Conservation (phyloP, 37 sponge, comb jelly and placozoan genomes). For the Tethya wilhelma region DNA sequence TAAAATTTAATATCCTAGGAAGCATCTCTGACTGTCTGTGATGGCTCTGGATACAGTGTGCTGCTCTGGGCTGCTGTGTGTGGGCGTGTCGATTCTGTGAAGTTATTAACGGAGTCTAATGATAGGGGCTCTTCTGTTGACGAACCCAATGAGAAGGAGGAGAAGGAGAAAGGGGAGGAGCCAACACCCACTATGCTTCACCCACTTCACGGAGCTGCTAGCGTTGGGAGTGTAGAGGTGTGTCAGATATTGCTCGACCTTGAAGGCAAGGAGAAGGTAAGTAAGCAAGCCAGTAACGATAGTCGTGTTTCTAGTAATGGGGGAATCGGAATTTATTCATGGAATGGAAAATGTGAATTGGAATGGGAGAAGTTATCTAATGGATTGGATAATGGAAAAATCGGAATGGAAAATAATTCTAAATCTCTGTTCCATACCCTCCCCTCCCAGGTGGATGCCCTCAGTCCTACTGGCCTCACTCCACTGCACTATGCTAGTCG, state of each 20-base stretch:
- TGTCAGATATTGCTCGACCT: constrained; percentile 23
- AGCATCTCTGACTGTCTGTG: not conserved
- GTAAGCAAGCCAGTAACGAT: too few relatives aligned
- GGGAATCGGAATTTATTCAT: too few relatives aligned
- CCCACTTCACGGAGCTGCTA: constrained; percentile 66
- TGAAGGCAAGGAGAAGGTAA: too few relatives aligned
- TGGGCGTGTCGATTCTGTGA: constrained; percentile 44
- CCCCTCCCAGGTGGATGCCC: not conserved
- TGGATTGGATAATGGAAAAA: too few relatives aligned
- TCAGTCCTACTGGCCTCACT: constrained; percentile 8
- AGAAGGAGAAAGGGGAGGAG: not conserved
- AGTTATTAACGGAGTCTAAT: constrained; percentile 4
- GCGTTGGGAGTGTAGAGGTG: constrained; percentile 52
- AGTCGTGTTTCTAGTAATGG: too few relatives aligned
- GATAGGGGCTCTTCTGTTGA: not conserved
- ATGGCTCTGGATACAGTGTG: constrained; percentile 38
- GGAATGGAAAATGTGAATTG: too few relatives aligned
- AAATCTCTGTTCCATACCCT: not conserved
- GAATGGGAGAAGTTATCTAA: too few relatives aligned
- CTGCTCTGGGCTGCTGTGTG: constrained; percentile 81
- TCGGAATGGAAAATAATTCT: too few relatives aligned
- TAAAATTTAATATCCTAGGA: too few relatives aligned
- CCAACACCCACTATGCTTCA: not conserved
- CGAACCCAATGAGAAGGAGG: not conserved
- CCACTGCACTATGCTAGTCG: constrained; percentile 68